phyloP scores from a whole-genome alignment of 1,140 invertebrate species.

The Euschistus heros region DNA sequence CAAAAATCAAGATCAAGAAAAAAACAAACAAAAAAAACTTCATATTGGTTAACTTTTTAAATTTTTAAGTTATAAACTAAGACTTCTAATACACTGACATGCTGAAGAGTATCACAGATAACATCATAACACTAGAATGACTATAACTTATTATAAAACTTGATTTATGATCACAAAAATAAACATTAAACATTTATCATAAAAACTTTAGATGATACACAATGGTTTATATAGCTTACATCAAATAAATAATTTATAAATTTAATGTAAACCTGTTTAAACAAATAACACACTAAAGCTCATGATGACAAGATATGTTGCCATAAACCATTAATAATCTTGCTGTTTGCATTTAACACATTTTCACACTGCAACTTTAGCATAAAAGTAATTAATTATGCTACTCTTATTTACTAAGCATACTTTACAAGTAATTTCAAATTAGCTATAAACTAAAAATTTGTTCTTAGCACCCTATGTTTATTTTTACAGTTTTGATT shows the following conservation, averaged over 20 bases:
- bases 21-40: too few species aligned
- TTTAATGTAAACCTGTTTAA: not conserved
- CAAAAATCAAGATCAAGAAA: too few species aligned
- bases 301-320: conserved; percentile 8
- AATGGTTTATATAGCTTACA: not conserved
- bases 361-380: not conserved
- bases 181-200: conserved; percentile 15
- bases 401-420: not conserved
- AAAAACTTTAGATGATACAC: conserved; percentile 3
- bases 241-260: not conserved
- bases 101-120: too few species aligned
- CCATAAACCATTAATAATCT: not conserved
- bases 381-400: not conserved
- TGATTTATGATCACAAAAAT: conserved; percentile 17
- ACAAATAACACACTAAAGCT: not conserved
- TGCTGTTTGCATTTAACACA: not conserved
- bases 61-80: too few species aligned
- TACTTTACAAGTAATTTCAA: not conserved
- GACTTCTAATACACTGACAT: too few species aligned
- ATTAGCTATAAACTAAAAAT: not conserved
- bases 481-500: not conserved
- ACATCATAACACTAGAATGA: too few species aligned
- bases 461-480: conserved; percentile 1
- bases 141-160: not conserved
- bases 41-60: too few species aligned